A percentile compares a stretch with the other conserved stretches of the same genome.
Evolutionary conservation across 2,113 vertebrate genomes (phyloP).

Genomic region (Chaetodon auriga): DNA sequence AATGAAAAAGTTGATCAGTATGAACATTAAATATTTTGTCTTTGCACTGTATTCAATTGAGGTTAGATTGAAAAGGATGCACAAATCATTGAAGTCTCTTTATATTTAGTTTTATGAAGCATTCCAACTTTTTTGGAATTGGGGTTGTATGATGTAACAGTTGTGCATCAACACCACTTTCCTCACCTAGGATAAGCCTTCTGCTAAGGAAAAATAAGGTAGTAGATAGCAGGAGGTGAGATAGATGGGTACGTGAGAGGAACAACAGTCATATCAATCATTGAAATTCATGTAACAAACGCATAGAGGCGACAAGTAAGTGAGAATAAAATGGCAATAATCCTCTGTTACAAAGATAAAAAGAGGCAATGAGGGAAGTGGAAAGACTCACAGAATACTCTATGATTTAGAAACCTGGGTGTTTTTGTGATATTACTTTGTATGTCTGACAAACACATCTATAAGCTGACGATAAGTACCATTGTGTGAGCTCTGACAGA

Average conservation of each 20-base stretch:
- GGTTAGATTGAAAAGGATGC: too few species aligned
- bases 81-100: too few species aligned
- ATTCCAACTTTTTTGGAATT: too few species aligned
- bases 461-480: conserved; percentile 10
- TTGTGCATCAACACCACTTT: not conserved
- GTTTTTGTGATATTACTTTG: conserved; percentile 1
- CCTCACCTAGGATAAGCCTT: not conserved
- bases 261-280: not conserved
- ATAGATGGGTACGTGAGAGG: not conserved
- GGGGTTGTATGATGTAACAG: not conserved
- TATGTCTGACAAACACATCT: conserved; percentile 1
- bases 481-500: not conserved
- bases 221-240: not conserved
- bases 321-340: not conserved
- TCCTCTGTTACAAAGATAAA: not conserved
- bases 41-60: too few species aligned
- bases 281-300: not conserved
- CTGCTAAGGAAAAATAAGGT: not conserved
- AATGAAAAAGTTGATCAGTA: too few species aligned
- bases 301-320: not conserved
- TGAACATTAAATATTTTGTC: too few species aligned
- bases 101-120: too few species aligned
- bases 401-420: not conserved
- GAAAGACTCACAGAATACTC: not conserved
- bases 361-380: not conserved